Evolutionary conservation across 2,888 invertebrate genomes (phyloP).

Genomic region (Acronicta psi): DNA sequence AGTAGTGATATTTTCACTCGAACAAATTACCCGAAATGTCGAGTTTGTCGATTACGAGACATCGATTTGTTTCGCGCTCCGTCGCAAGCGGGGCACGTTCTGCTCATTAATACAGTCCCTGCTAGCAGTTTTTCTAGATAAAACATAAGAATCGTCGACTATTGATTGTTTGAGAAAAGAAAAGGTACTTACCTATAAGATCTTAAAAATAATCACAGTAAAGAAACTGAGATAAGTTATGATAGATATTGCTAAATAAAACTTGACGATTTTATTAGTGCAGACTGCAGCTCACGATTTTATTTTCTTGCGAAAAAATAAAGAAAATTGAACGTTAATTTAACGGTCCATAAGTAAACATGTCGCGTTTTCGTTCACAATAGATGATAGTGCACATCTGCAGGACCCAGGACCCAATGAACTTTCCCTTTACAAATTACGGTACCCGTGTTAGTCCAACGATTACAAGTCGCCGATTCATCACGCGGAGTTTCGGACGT

Average conservation of each 20-base stretch:
- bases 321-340: slow-evolving; percentile 47
- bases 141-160: slow-evolving; percentile 19
- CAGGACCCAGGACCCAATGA: slow-evolving; percentile 65
- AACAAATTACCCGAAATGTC: slow-evolving; percentile 70
- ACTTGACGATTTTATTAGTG: not conserved
- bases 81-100: slow-evolving; percentile 70
- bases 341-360: slow-evolving; percentile 57
- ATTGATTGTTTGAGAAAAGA: slow-evolving; percentile 10
- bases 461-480: slow-evolving; percentile 86
- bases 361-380: slow-evolving; percentile 69
- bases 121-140: slow-evolving; percentile 61
- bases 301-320: slow-evolving; percentile 3
- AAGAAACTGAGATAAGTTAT: no score
- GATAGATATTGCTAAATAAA: no score
- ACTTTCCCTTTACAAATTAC: slow-evolving; percentile 79
- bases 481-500: slow-evolving; percentile 75
- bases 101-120: slow-evolving; percentile 73
- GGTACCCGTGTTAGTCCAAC: slow-evolving; percentile 81
- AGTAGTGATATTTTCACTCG: slow-evolving; percentile 63
- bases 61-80: slow-evolving; percentile 72
- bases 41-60: slow-evolving; percentile 75
- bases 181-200: not conserved
- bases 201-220: not conserved
- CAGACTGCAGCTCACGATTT: slow-evolving; percentile 11
- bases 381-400: slow-evolving; percentile 79